These are phyloP conservation scores for Diacarnus erythraeanus DNA, from an alignment of 37 sponge, comb jelly and placozoan species.

Conservation along the genomic window DNA sequence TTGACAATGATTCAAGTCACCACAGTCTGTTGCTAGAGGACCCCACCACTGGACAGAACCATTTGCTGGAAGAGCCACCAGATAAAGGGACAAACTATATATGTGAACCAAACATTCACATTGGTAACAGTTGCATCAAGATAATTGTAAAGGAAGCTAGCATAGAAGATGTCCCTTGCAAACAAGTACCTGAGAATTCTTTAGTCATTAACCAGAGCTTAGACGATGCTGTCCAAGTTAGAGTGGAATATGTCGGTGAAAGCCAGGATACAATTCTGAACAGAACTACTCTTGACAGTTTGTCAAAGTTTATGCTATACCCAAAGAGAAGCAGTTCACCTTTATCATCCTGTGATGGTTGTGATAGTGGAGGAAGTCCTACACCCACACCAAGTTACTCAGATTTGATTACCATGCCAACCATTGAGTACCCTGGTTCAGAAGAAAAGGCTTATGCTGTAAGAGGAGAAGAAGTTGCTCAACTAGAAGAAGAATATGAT, in stretches of 20 bases:
- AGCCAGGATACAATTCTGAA: background rate
- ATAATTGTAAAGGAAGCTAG: background rate
- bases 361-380: background rate
- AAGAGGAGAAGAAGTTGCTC: background rate
- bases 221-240: no score
- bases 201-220: no score
- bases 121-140: background rate
- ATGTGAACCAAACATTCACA: conserved; percentile 5
- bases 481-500: background rate
- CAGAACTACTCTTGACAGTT: background rate
- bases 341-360: background rate
- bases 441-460: background rate
- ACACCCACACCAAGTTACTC: background rate
- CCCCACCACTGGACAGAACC: background rate
- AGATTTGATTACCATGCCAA: background rate
- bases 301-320: background rate
- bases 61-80: background rate
- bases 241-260: conserved; percentile 2
- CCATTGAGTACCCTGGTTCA: background rate
- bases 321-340: background rate
- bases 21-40: conserved; percentile 7
- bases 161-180: background rate
- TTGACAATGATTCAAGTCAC: background rate
- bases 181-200: background rate
- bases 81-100: background rate